A percentile compares a stretch with the other conserved stretches of the same genome.
Evolutionary conservation across 2,888 invertebrate species (phyloP).

Genomic region (Drosophila ochracea): DNA sequence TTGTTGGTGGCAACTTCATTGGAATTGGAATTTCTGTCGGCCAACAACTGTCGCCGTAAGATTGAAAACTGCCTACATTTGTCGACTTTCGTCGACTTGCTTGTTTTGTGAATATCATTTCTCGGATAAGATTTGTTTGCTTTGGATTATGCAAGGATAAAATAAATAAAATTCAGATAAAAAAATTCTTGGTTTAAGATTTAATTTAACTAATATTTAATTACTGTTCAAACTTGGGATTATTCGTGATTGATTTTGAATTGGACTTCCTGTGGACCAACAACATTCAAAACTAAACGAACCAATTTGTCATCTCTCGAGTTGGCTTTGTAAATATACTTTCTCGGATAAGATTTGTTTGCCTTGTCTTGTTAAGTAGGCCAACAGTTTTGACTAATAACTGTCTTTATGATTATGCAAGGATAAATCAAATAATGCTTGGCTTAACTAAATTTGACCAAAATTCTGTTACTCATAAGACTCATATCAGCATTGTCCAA

Average conservation of each 20-base stretch:
- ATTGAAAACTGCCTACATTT: constrained; percentile 27
- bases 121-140: constrained; percentile 27
- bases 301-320: not conserved
- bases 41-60: constrained; percentile 28
- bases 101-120: constrained; percentile 23
- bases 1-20: constrained; percentile 50
- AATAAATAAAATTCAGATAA: not conserved
- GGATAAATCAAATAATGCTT: not conserved
- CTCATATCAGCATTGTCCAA: not conserved
- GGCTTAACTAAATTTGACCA: not conserved
- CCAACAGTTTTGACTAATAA: not conserved
- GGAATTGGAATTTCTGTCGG: constrained; percentile 49
- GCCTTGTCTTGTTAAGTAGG: not conserved
- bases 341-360: not conserved
- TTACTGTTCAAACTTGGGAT: not conserved
- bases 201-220: not conserved
- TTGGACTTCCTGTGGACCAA: not conserved
- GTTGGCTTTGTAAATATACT: not conserved
- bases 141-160: not conserved
- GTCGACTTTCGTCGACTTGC: constrained; percentile 31
- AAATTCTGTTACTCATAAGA: not conserved
- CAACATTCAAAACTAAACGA: not conserved
- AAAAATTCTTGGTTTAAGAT: not conserved
- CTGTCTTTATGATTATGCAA: not conserved
- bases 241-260: not conserved